Evolutionary conservation across 2,113 vertebrate genomes (phyloP), one percentile per base, ranked within the genome.

Genomic region (Cacatua alba): DNA sequence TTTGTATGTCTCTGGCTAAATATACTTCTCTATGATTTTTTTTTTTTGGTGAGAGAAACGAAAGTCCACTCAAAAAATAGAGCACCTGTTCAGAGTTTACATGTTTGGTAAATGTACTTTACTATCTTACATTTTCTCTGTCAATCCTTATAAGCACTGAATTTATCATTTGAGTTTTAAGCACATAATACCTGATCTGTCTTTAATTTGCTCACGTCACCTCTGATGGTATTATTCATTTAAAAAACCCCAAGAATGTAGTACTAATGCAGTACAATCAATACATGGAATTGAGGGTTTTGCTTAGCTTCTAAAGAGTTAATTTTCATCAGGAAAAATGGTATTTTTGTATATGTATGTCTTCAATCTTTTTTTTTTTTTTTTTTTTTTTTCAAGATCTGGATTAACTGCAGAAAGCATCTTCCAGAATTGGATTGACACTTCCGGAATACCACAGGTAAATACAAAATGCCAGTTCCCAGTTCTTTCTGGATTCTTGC

Each of bases 361-460:
- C 11, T 43, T 49, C 26, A 87, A 41, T 79, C 70, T 94, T 81
- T 88, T 77, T 44, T 78, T 37, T 37, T 41, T 44, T 83, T n/a
- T 35, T 85, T 84, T 92, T 96, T 85, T 90, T 96, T 95, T 98
- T 98, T 98, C 5, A 97, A 99, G 99, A 96, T 97, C 96, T 88
- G 98, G 96, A n/a, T 95, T 99, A 93, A 98, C 98, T 88, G 97
- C 99, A 67, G 95, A 98, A 97, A 98, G 95, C 95, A 98, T 99
- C 97, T 98, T 98, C 95, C 95, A 97, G 92, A 98, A 98, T 76
- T 99, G 99, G 99, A 98, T 99, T 52, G 99, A 99, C 97, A 98
- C 97, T 97, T 98, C 99, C 1, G 99, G 99, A 97, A 98, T 99
- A 97, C 99, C 99, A 85, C 97, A 99, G 99, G 99, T 99, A 98